Evolutionary conservation across 2,888 invertebrate genomes (phyloP).

Genomic region (Craniophora ligustri): DNA sequence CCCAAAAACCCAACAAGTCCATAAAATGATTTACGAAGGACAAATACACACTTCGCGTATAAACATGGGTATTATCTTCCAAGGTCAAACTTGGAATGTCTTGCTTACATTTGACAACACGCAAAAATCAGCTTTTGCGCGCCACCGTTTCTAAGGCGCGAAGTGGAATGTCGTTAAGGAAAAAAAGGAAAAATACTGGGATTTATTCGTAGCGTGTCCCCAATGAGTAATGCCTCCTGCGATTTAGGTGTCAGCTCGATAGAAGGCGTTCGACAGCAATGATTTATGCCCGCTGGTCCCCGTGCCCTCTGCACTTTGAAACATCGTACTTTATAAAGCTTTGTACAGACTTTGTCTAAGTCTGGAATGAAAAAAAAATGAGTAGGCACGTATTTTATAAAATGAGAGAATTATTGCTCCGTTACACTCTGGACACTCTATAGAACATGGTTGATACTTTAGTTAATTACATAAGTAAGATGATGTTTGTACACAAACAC

Average conservation of each 20-base stretch:
- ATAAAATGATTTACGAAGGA: slow-evolving; percentile 35
- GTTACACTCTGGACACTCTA: too few species aligned
- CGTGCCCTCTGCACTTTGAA: slow-evolving; percentile 48
- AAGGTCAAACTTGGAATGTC: slow-evolving; percentile 37
- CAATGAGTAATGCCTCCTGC: slow-evolving; percentile 74
- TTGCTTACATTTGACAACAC: slow-evolving; percentile 53
- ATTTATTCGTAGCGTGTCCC: slow-evolving; percentile 65
- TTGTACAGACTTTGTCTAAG: slow-evolving; percentile 30
- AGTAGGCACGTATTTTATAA: slow-evolving; percentile 4
- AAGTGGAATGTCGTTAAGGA: slow-evolving; percentile 62
- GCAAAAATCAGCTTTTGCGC: slow-evolving; percentile 55
- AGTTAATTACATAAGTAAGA: too few species aligned
- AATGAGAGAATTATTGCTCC: too few species aligned
- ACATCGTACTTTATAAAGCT: slow-evolving; percentile 49
- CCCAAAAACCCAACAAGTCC: slow-evolving; percentile 9
- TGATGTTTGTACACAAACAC: too few species aligned
- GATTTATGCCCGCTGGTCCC: slow-evolving; percentile 55
- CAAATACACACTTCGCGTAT: slow-evolving; percentile 34
- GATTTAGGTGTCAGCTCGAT: slow-evolving; percentile 68
- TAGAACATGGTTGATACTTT: too few species aligned
- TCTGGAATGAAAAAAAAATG: slow-evolving; percentile 30
- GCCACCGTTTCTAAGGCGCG: slow-evolving; percentile 52
- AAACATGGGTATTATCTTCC: slow-evolving; percentile 43
- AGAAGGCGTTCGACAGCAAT: slow-evolving; percentile 58
- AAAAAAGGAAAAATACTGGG: slow-evolving; percentile 62